These are phyloP conservation scores for Meganola albula DNA, from an alignment of 2,888 invertebrate species.

Conservation along the genomic window DNA sequence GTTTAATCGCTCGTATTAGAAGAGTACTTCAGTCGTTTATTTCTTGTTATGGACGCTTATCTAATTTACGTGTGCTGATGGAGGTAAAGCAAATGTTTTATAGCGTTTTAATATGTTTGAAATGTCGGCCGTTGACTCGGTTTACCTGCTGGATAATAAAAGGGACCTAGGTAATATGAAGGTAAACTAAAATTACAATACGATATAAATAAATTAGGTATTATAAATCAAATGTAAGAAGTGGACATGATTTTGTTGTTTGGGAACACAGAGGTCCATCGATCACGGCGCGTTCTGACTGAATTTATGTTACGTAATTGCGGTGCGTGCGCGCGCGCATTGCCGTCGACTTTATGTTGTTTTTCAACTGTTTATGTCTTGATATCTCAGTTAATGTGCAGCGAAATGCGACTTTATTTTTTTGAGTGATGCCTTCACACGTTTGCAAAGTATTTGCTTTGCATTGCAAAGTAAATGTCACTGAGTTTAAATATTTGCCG, in stretches of 20 bases:
- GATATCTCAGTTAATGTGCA: constrained; percentile 54
- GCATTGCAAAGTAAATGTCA: constrained; percentile 12
- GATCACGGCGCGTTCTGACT: constrained; percentile 58
- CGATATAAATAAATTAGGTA: constrained; percentile 40
- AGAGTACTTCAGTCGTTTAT: constrained; percentile 37
- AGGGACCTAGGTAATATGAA: constrained; percentile 28
- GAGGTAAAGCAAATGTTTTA: constrained; percentile 37
- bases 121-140: constrained; percentile 20
- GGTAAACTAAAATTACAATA: constrained; percentile 39
- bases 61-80: constrained; percentile 48
- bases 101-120: constrained; percentile 36
- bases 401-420: constrained; percentile 38
- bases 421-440: constrained; percentile 23
- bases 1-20: constrained; percentile 56
- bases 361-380: constrained; percentile 49
- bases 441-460: constrained; percentile 18
- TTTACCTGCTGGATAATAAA: constrained; percentile 34
- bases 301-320: constrained; percentile 72
- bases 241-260: constrained; percentile 54
- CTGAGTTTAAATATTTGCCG: constrained; percentile 6
- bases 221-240: constrained; percentile 58
- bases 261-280: constrained; percentile 53
- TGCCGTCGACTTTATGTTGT: constrained; percentile 49
- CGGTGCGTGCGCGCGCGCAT: constrained; percentile 49
- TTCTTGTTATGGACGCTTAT: constrained; percentile 44